A percentile compares a stretch with the other conserved stretches of the same genome.
Evolutionary conservation across 2,888 invertebrate species (phyloP).

Genomic region (Acleris literana): DNA sequence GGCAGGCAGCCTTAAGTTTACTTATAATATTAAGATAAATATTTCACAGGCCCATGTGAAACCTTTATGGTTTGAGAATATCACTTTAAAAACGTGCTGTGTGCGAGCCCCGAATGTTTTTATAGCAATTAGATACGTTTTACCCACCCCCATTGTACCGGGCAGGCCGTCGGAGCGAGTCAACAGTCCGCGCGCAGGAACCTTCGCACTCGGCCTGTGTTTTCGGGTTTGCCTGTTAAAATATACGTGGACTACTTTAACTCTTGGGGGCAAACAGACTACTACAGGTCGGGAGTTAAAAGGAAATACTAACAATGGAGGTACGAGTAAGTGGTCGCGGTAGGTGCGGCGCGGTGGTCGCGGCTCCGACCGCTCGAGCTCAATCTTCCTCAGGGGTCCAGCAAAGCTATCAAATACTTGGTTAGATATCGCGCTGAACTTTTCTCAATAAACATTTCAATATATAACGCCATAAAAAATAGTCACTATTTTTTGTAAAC

Average conservation of each 20-base stretch:
- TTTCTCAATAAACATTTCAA: background rate
- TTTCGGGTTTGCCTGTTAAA: conserved; percentile 76
- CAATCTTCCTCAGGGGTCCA: conserved; percentile 24
- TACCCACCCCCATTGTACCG: conserved; percentile 72
- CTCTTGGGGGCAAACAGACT: conserved; percentile 63
- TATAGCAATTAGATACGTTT: conserved; percentile 81
- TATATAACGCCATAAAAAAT: too few species aligned
- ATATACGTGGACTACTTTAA: conserved; percentile 75
- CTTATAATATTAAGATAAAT: conserved; percentile 83
- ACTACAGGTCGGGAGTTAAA: conserved; percentile 61
- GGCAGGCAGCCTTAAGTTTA: conserved; percentile 72
- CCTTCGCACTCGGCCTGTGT: conserved; percentile 46
- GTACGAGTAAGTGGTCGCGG: conserved; percentile 41
- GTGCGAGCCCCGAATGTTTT: conserved; percentile 73
- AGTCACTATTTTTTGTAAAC: too few species aligned
- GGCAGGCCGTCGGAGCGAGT: conserved; percentile 65
- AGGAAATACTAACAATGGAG: conserved; percentile 60
- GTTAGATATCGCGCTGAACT: background rate
- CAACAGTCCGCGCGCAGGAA: conserved; percentile 55
- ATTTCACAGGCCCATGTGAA: conserved; percentile 81
- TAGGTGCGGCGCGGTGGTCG: conserved; percentile 44
- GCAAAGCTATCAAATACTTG: background rate
- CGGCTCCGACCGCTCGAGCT: conserved; percentile 33
- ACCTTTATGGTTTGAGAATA: conserved; percentile 82
- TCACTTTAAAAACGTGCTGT: conserved; percentile 79